phyloP scores from a whole-genome alignment of 2,888 invertebrate genomes.

The Eretmocerus hayati region DNA sequence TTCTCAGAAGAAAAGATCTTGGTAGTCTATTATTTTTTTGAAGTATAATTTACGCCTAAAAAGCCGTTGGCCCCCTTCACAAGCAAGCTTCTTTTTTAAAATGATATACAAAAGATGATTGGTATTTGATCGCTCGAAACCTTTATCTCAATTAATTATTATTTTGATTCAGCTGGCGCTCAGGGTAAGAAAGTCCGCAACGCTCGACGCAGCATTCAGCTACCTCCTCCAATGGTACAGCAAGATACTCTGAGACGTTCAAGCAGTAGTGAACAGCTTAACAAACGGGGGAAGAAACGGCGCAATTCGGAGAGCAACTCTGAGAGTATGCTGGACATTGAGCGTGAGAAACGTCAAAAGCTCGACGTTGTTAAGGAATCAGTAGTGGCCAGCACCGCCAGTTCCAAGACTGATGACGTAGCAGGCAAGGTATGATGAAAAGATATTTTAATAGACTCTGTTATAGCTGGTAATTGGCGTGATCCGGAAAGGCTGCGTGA shows the following conservation, averaged over 20 bases:
- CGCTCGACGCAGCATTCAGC: constrained; percentile 14
- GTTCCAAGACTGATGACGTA: constrained; percentile 6
- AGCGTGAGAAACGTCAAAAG: constrained; percentile 12
- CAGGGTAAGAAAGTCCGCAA: neutral
- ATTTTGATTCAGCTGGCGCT: neutral
- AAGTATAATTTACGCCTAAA: neutral
- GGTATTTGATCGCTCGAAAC: neutral
- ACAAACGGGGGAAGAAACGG: constrained; percentile 12
- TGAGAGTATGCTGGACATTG: constrained; percentile 10
- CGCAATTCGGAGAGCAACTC: constrained; percentile 19
- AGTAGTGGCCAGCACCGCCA: constrained; percentile 1
- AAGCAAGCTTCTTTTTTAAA: neutral
- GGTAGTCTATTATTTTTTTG: too few relatives aligned
- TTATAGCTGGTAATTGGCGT: too few relatives aligned
- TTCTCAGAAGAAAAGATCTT: too few relatives aligned
- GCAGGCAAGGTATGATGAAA: too few relatives aligned
- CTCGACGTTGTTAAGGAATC: neutral
- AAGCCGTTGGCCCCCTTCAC: neutral
- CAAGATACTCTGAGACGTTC: constrained; percentile 4
- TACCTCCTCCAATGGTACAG: neutral
- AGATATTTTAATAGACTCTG: too few relatives aligned
- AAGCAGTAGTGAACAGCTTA: constrained; percentile 16
- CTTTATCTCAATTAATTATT: neutral
- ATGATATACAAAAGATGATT: neutral
- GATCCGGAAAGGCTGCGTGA: too few relatives aligned